A percentile compares a stretch with the other conserved stretches of the same genome.
Conservation (phyloP, 2,113 vertebrate species). For the Phalacrocorax carbo region DNA sequence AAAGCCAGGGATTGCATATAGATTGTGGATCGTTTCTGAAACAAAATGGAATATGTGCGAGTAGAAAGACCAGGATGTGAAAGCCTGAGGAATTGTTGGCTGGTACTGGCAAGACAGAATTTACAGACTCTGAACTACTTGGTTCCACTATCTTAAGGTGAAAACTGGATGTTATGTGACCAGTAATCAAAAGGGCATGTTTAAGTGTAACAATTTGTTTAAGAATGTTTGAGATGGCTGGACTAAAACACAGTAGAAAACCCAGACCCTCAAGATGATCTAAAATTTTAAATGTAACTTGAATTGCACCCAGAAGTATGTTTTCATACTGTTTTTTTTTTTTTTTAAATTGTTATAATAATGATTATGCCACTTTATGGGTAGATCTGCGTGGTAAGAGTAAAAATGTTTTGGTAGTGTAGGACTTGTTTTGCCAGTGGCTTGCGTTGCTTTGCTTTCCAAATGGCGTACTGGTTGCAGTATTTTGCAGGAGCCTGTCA, state of each 20-base stretch:
- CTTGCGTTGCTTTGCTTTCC: neutral
- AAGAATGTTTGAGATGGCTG: neutral
- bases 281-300: neutral
- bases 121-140: neutral
- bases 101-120: neutral
- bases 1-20: neutral
- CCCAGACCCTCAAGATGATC: neutral
- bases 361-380: neutral
- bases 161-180: neutral
- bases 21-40: neutral
- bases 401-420: neutral
- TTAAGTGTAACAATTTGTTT: neutral
- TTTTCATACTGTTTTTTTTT: neutral
- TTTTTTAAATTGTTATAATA: neutral
- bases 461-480: neutral
- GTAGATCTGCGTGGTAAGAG: neutral
- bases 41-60: neutral
- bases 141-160: neutral
- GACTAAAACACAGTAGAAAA: neutral
- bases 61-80: neutral
- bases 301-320: neutral
- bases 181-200: neutral
- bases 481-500: neutral
- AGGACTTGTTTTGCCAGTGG: neutral
- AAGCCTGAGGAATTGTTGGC: neutral